Base-by-base conservation (phyloP, 1,140 invertebrate genomes). In the Aphis gossypii region DNA sequence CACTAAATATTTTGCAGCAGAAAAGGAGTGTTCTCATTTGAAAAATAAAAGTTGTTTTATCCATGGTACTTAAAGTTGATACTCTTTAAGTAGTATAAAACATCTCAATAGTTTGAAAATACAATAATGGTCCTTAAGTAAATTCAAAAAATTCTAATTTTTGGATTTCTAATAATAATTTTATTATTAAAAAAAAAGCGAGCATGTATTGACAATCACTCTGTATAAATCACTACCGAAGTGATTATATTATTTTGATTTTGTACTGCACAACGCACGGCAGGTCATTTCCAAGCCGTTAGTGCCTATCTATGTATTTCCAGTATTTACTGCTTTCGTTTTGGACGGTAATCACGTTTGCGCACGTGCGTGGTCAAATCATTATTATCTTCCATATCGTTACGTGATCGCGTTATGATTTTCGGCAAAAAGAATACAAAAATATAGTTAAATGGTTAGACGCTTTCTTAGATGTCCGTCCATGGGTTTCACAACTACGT, bases 291-390 rank as follows among this genome's bases (percentile, higher is more conserved):
- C 25, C 30, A 8, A 60, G 4, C 30, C 56, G 9, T 35, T 38
- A 38, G 20, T 82, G 76, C n/a, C 2, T 35, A 82, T 82, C 18
- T 38, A 76, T n/a, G 20, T 0, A 41, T 44, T 86, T 86, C 11
- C 41, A 44, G 38, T 84, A 9, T 38, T 86, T 44, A 41, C 44
- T 44, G 83, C 83, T 86, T 86, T 86, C 83, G 1, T 86, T 86
- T 86, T 41, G 41, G 38, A 41, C 44, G 11, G 11, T 20, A 20
- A 87, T 87, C 44, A n/a, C 25, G 44, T 46, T 87, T 87, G 44
- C 5, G 84, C 44, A 87, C 84, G 84, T 87, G 84, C 41, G 44
- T 87, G 44, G 84, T 87, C 11, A 48, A 87, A 87, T 83, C 25
- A 46, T n/a, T 87, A 46, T 87, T 46, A 86, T 87, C 11, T 46